phyloP scores from a whole-genome alignment of 2,797 vertebrate species.

The Myotis myotis region DNA sequence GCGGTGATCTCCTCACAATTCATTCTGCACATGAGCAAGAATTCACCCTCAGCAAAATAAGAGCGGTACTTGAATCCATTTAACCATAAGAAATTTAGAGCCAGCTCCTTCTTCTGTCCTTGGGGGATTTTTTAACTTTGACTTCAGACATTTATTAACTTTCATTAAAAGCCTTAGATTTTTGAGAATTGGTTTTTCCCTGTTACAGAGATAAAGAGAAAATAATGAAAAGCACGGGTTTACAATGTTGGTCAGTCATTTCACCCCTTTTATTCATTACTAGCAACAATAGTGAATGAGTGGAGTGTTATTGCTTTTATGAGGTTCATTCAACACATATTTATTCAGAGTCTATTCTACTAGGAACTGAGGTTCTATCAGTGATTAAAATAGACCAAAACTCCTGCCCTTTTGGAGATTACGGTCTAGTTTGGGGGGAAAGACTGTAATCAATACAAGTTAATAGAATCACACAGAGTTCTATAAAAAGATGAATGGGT shows the following conservation, averaged over 20 bases:
- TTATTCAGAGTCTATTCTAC: not conserved
- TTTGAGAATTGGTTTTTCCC: conserved; percentile 37
- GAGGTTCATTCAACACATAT: not conserved
- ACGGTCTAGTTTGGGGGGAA: not conserved
- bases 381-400: conserved; percentile 21
- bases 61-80: conserved; percentile 83
- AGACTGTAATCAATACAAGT: not conserved
- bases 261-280: conserved; percentile 13
- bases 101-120: not conserved
- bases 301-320: not conserved
- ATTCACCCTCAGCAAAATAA: conserved; percentile 91
- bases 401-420: not conserved
- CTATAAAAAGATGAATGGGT: conserved; percentile 6
- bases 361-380: not conserved
- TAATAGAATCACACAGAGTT: not conserved
- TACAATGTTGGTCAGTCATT: not conserved
- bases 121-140: not conserved
- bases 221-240: not conserved
- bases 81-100: conserved; percentile 21
- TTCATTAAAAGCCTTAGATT: conserved; percentile 11
- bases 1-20: conserved; percentile 88
- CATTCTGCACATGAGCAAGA: conserved; percentile 90
- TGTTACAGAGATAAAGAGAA: conserved; percentile 17
- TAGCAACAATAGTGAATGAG: not conserved
- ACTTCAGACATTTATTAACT: conserved; percentile 14